A percentile compares a stretch with the other conserved stretches of the same genome.
Evolutionary conservation across 2,888 invertebrate genomes (phyloP).

Genomic region (Prenolepis imparis): DNA sequence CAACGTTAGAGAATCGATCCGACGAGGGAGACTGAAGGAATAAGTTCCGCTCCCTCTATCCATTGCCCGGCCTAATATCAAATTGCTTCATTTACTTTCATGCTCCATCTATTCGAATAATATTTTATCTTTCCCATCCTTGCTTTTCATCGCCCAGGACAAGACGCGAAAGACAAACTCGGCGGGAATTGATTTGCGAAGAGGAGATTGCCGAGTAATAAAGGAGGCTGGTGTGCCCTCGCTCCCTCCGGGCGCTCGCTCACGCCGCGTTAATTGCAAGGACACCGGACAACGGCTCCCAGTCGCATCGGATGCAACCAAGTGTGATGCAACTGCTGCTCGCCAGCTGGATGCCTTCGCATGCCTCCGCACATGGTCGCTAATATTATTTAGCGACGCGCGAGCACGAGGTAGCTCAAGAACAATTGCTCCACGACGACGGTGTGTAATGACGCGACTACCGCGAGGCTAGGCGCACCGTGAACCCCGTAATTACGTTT

Average conservation of each 20-base stretch:
- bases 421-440: constrained; percentile 74
- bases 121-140: constrained; percentile 15
- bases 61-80: constrained; percentile 13
- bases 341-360: constrained; percentile 39
- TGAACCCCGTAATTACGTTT: constrained; percentile 81
- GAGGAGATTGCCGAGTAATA: constrained; percentile 45
- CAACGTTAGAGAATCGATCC: not conserved
- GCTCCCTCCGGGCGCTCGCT: constrained; percentile 53
- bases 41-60: constrained; percentile 17
- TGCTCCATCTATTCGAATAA: constrained; percentile 30
- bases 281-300: constrained; percentile 53
- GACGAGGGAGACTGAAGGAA: constrained; percentile 4
- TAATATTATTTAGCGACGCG: constrained; percentile 71
- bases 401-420: constrained; percentile 69
- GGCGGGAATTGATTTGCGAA: constrained; percentile 70
- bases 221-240: constrained; percentile 19
- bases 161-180: constrained; percentile 48
- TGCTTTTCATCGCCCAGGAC: constrained; percentile 16
- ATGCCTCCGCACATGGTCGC: constrained; percentile 39
- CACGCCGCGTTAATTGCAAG: constrained; percentile 72
- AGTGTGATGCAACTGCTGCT: not conserved
- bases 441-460: constrained; percentile 76
- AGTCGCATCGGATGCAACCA: constrained; percentile 7
- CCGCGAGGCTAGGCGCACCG: constrained; percentile 67
- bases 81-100: constrained; percentile 43